Percentiles rank a stretch among this genome's conserved stretches.
phyloP scores from a whole-genome alignment of 1,140 invertebrate species.

The Scaptomyza pallida region DNA sequence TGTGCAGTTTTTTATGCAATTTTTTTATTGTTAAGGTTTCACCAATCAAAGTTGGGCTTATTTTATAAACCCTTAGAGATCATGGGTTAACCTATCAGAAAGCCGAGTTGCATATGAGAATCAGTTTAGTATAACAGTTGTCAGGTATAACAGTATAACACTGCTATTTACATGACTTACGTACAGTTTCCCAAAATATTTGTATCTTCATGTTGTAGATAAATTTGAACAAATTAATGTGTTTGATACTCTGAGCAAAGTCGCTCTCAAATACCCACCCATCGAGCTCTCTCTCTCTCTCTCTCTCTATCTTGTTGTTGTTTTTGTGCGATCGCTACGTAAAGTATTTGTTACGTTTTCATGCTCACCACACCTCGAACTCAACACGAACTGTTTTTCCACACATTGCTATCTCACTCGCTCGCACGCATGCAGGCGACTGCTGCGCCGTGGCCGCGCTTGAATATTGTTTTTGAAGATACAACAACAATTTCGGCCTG shows the following conservation, averaged over 20 bases:
- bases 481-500: constrained; percentile 64
- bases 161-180: neutral
- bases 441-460: constrained; percentile 38
- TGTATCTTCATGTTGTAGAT: constrained; percentile 48
- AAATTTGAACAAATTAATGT: constrained; percentile 25
- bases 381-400: constrained; percentile 61
- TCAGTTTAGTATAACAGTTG: constrained; percentile 16
- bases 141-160: neutral
- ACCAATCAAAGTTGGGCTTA: constrained; percentile 50
- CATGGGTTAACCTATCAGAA: constrained; percentile 52
- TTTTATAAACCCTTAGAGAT: constrained; percentile 44
- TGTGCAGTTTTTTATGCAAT: constrained; percentile 65
- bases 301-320: constrained; percentile 1
- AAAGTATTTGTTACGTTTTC: constrained; percentile 56
- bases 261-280: neutral
- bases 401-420: constrained; percentile 27
- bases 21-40: constrained; percentile 59
- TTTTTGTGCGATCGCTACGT: constrained; percentile 51
- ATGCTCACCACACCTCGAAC: constrained; percentile 21
- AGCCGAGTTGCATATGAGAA: neutral
- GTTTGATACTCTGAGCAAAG: neutral
- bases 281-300: constrained; percentile 4
- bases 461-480: constrained; percentile 64
- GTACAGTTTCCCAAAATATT: constrained; percentile 40
- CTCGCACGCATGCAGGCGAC: constrained; percentile 7